Evolutionary conservation across 2,797 vertebrate genomes (phyloP), one percentile per base, ranked within the genome.

Genomic region (Rhinogobio ventralis): DNA sequence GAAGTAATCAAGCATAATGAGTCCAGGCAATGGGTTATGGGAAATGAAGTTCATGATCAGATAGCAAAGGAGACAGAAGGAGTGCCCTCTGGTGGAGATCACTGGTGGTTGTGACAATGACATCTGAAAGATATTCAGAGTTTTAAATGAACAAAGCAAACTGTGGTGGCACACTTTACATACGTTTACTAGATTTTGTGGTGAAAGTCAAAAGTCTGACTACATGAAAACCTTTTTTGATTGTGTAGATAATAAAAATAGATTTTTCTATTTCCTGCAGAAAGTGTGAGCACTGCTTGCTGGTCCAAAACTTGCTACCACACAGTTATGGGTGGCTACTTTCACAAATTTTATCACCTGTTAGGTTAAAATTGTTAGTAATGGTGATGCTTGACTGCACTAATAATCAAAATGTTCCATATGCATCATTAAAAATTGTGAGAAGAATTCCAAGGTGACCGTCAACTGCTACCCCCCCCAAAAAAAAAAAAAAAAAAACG

Each of bases 381-480:
- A 45, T 17, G 46, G n/a, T 46, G 57, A 78, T 20, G n/a, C 17
- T 62, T 30, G 36, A 13, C 57, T 62, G 23, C 10, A 25, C 2
- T 28, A 28, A 60, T 60, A 60, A 19, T 60, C 2, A 1, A 76
- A 62, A 46, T 13, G 1, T 13, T 28, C 9, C 36, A 42, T 45
- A 9, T 30, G 25, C 25, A 60, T 45, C 39, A 64, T 7, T 78
- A 25, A 78, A n/a, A 30, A 62, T 3, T 45, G 39, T 42, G 39
- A 78, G 39, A 25, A 66, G 25, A 30, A 20, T 46, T 64, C 6
- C 39, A 78, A 64, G 57, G 39, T 62, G 57, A 87, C 85, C 87
- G 79, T 88, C 68, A 79, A 81, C 51, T 60, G 55, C 8, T 0
- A 28, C 62, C 8, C 13, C n/a, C n/a, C n/a, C 25, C n/a, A 69